Base-by-base conservation (phyloP, 2,797 vertebrate genomes). In the Gambusia yucatana region DNA sequence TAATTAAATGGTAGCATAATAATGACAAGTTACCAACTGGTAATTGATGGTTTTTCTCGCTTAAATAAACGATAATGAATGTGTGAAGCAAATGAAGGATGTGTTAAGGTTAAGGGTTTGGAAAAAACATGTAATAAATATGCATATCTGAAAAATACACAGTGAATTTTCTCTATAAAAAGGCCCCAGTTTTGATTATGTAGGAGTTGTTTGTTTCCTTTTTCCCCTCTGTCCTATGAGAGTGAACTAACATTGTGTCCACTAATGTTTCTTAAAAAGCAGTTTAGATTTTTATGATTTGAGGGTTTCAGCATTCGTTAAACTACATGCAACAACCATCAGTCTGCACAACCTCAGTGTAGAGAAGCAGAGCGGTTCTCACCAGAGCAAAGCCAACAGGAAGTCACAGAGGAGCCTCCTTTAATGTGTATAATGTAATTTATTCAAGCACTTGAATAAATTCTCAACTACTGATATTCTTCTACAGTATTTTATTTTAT, bases 11-110 rank as follows among this genome's bases (percentile, higher is more conserved):
- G 3, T 8, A 41, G 50, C 14, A 36, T 30, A 25, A 73, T 63
- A 59, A 75, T 80, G 67, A 70, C 8, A 75, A 75, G 36, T 71
- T 65, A 59, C 14, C 43, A n/a, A 52, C 47, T 75, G 41, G 63
- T 75, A 72, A 43, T 10, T 69, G 73, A 77, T 43, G 57, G 36
- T 30, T 36, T 20, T 76, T 43, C 50, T 47, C 39, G 16, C 50
- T 14, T 73, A 69, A 75, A 73, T 80, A 72, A 72, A 67, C 46
- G 33, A 43, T 17, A 10, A n/a, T 33, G 39, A 39, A 16, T 2
- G 7, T 30, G 39, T 71, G 55, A 55, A 73, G 0, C 9, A 70
- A 28, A 44, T 1, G 30, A 52, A 28, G 59, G 33, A 33, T 63
- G 41, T 22, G 46, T 33, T 16, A 72, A 72, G 67, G 22, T 69